Percentiles rank a stretch among this genome's conserved stretches.
These are phyloP conservation scores for Halcyon leucocephala DNA, from an alignment of 2,797 vertebrate species.

Conservation along the genomic window DNA sequence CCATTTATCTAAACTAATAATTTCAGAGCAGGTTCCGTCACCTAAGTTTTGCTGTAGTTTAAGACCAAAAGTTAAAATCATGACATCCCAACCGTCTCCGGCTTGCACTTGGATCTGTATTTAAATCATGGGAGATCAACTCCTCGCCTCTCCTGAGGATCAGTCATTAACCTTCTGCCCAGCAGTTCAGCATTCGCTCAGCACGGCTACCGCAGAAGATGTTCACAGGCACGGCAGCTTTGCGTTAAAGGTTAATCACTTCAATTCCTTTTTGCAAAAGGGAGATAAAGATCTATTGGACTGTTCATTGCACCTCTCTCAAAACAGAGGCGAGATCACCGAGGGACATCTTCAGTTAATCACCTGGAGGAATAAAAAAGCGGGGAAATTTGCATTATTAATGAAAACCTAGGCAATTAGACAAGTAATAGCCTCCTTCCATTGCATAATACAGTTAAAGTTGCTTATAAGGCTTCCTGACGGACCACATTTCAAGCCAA, in stretches of 20 bases:
- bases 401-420: constrained; percentile 68
- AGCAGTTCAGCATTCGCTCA: constrained; percentile 29
- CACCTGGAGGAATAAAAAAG: constrained; percentile 53
- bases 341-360: constrained; percentile 49
- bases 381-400: constrained; percentile 50
- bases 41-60: neutral
- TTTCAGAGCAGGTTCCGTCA: neutral
- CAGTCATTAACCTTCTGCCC: constrained; percentile 66
- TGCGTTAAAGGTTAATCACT: constrained; percentile 71
- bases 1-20: neutral
- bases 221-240: constrained; percentile 28
- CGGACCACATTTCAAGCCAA: neutral
- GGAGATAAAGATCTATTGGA: constrained; percentile 34
- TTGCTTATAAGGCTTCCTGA: constrained; percentile 12
- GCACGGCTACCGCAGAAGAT: constrained; percentile 20
- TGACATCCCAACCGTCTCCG: neutral
- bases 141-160: constrained; percentile 34
- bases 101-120: neutral
- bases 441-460: constrained; percentile 17
- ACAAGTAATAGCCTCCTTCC: constrained; percentile 30
- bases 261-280: constrained; percentile 20
- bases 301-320: constrained; percentile 53
- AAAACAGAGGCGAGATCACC: constrained; percentile 15
- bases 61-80: constrained; percentile 35
- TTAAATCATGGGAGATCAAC: neutral